phyloP scores from a whole-genome alignment of 2,797 vertebrate species.

The Microctenopoma lineatum region DNA sequence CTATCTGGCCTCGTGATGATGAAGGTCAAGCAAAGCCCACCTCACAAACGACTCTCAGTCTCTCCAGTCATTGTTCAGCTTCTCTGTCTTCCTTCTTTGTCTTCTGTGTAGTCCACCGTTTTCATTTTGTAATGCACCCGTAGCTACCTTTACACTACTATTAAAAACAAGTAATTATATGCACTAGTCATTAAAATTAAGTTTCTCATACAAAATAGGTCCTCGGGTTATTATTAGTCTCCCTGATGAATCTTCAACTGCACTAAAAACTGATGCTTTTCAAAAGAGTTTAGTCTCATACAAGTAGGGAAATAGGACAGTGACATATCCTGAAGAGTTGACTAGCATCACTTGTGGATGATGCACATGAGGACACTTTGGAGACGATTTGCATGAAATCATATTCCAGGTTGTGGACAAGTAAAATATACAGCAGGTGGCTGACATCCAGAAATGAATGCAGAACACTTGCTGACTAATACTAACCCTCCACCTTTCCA shows the following conservation, averaged over 20 bases:
- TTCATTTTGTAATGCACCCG: no score
- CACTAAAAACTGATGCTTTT: background rate
- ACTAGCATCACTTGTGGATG: background rate
- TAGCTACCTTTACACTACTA: no score
- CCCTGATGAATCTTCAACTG: background rate
- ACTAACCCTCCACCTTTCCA: no score
- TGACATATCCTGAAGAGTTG: background rate
- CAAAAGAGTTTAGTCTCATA: background rate
- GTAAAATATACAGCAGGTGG: no score
- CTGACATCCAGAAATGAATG: no score
- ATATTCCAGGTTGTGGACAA: no score
- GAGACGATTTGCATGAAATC: no score
- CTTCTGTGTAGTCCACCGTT: background rate
- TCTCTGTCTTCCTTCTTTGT: constrained; percentile 6
- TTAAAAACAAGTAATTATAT: constrained; percentile 19
- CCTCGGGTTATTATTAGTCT: constrained; percentile 15
- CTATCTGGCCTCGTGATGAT: constrained; percentile 68
- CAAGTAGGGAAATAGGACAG: background rate
- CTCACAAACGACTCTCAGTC: background rate
- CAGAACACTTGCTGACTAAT: no score
- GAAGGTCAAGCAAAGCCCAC: constrained; percentile 58
- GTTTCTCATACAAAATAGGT: constrained; percentile 9
- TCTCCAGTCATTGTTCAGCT: constrained; percentile 18
- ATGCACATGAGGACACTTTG: no score
- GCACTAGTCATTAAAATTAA: constrained; percentile 13